Base-by-base conservation (phyloP, 2,797 vertebrate genomes). In the Sciurus carolinensis region DNA sequence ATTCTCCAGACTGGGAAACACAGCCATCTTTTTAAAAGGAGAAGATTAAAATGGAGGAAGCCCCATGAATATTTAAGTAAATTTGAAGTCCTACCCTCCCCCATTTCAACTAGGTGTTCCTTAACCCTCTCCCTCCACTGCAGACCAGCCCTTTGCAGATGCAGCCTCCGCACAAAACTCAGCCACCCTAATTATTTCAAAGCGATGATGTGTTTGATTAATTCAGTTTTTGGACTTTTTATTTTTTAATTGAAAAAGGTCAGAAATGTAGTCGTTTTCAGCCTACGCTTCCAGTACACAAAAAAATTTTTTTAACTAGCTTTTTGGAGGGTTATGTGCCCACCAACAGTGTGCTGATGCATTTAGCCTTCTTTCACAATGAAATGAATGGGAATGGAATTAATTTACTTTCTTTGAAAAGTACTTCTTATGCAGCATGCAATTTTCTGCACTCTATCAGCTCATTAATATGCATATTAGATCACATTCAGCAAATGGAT, bases 1-100 rank as follows among this genome's bases (percentile, higher is more conserved):
- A 95, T 85, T 97, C 98, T 90, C 98, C 97, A 92, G 97, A 50
- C 98, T 98, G 5, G 98, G 98, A 71, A 84, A 96, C 98, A 98
- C 97, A 98, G 98, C 98, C 99, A 98, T 99, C 98, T 98, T 98
- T 98, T 97, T 64, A 96, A 98, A 98, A 90, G 98, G 98, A 98
- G 98, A 96, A 98, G 98, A 99, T 99, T 98, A 99, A 99, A 99
- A 98, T 98, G 98, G 98, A 98, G 99, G 98, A 97, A 98, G 98
- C 97, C 97, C 98, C 87, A 95, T 98, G 98, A 98, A 98, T 98
- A 98, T 98, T 98, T 98, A 98, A 99, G 98, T 97, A 97, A 98
- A 98, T 97, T 98, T 62, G 97, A 98, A 98, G 97, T 96, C 97
- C 92, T 95, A 95, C 98, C 59, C 80, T 96, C 96, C 95, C 95